Evolutionary conservation across 2,113 vertebrate species (phyloP).

Genomic region (Antennarius striatus): DNA sequence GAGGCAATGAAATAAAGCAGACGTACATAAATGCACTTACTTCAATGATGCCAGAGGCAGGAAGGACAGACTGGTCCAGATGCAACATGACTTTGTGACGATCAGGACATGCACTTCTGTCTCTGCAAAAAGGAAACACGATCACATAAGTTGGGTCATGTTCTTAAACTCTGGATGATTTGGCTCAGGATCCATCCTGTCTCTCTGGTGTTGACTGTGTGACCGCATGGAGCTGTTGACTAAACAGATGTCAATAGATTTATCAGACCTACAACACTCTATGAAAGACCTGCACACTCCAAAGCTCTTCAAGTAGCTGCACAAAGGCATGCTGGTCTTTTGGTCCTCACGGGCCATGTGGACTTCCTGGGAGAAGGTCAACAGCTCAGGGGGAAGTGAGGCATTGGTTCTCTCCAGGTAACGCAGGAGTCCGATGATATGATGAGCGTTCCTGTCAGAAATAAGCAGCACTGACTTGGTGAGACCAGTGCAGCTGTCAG

Average conservation of each 20-base stretch:
- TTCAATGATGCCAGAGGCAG: slow-evolving; percentile 60
- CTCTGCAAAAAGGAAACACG: slow-evolving; percentile 49
- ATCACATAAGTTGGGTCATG: no score
- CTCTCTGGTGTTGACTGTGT: no score
- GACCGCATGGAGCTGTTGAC: no score
- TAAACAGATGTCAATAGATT: no score
- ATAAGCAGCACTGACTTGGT: slow-evolving; percentile 85
- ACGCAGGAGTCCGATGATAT: slow-evolving; percentile 71
- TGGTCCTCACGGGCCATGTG: slow-evolving; percentile 76
- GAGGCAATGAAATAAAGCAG: neutral
- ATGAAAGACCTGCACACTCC: slow-evolving; percentile 88
- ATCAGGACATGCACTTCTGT: slow-evolving; percentile 65
- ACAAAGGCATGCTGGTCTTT: slow-evolving; percentile 80
- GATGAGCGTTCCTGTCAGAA: slow-evolving; percentile 78
- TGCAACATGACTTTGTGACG: slow-evolving; percentile 66
- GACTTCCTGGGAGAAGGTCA: slow-evolving; percentile 74
- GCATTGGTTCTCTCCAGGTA: slow-evolving; percentile 80
- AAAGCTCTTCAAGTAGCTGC: slow-evolving; percentile 84
- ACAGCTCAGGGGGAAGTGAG: slow-evolving; percentile 81
- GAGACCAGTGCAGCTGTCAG: slow-evolving; percentile 18
- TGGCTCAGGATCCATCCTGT: no score
- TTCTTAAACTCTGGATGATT: no score
- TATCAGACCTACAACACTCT: neutral
- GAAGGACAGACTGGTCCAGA: slow-evolving; percentile 66
- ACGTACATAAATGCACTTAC: slow-evolving; percentile 48